Percentiles rank a stretch among this genome's conserved stretches.
Evolutionary conservation across 2,888 invertebrate genomes (phyloP).

Genomic region (Pandemis corylana): DNA sequence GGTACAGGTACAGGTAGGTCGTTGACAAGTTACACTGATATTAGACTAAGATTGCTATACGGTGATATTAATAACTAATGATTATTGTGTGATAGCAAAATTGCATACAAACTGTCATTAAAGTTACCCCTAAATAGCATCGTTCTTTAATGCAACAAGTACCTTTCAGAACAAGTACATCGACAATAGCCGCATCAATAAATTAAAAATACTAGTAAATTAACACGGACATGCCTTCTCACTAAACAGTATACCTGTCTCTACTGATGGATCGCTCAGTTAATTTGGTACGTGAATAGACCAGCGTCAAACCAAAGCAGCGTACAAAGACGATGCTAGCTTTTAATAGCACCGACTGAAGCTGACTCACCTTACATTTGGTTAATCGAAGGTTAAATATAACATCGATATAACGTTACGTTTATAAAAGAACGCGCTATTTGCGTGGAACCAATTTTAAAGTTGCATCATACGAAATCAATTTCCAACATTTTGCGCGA

Average conservation of each 20-base stretch:
- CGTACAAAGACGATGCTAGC: constrained; percentile 67
- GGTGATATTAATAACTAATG: no score
- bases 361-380: constrained; percentile 76
- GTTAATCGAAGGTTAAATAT: constrained; percentile 79
- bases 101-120: no score
- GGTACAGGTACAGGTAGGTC: no score
- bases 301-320: constrained; percentile 67
- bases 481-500: constrained; percentile 27
- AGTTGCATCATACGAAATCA: constrained; percentile 35
- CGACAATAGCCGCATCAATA: neutral
- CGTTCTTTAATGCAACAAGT: neutral
- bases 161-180: neutral
- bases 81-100: no score
- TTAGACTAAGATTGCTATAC: neutral
- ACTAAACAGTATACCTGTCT: constrained; percentile 43
- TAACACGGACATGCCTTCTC: constrained; percentile 8
- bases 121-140: neutral
- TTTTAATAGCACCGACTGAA: constrained; percentile 67
- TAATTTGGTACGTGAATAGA: constrained; percentile 61
- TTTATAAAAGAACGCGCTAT: constrained; percentile 44
- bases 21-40: constrained; percentile 18
- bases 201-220: constrained; percentile 12
- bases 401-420: constrained; percentile 58
- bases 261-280: constrained; percentile 51
- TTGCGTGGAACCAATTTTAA: constrained; percentile 30